Conservation (phyloP, 2,113 vertebrate species). For the Sarotherodon lohbergeri region DNA sequence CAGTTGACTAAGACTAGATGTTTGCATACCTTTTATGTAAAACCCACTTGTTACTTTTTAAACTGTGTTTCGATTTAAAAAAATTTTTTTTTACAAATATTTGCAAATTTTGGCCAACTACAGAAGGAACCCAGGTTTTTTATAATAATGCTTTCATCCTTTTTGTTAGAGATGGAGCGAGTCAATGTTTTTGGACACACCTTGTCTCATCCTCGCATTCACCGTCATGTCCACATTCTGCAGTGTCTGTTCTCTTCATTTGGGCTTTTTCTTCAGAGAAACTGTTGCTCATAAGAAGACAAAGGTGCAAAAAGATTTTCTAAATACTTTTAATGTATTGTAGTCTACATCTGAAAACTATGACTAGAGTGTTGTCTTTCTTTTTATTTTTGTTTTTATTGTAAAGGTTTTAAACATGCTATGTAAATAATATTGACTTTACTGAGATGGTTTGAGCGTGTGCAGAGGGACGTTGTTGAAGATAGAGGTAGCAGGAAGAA, state of each 20-base stretch:
- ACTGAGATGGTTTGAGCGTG: neutral
- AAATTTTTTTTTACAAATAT: neutral
- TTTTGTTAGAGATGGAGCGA: accelerated
- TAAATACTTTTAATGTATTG: neutral
- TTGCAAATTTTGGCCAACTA: accelerated
- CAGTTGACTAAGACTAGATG: neutral
- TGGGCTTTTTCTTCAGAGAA: neutral
- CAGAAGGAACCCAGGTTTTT: neutral
- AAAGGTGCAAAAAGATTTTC: neutral
- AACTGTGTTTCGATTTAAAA: neutral
- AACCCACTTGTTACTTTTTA: neutral
- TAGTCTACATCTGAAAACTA: neutral
- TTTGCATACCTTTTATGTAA: neutral
- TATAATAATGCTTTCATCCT: neutral
- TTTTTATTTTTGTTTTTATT: neutral
- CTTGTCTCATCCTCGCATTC: neutral
- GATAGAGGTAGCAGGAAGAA: neutral
- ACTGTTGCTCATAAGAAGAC: neutral
- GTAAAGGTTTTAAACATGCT: neutral
- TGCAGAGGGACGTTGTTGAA: neutral
- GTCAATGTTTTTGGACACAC: neutral
- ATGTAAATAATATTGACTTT: neutral
- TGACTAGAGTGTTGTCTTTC: neutral
- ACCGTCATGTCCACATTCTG: neutral
- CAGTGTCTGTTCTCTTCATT: neutral